phyloP scores from a whole-genome alignment of 2,888 invertebrate genomes.

The Sphaerophoria taeniata region DNA sequence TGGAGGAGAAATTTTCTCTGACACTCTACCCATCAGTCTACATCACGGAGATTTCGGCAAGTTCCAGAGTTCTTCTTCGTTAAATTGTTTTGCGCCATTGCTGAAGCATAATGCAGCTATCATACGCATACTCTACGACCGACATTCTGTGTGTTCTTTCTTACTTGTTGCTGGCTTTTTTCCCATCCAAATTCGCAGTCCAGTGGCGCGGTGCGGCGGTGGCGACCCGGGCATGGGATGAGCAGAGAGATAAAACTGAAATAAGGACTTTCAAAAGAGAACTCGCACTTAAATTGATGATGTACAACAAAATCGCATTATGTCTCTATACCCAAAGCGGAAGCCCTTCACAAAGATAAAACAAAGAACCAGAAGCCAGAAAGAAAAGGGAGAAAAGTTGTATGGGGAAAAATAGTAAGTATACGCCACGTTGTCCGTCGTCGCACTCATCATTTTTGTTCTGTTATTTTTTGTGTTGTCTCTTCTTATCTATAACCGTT shows the following conservation, averaged over 20 bases:
- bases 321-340: slow-evolving; percentile 46
- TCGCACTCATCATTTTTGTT: slow-evolving; percentile 47
- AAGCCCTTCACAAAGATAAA: neutral
- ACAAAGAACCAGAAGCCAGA: slow-evolving; percentile 1
- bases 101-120: slow-evolving; percentile 73
- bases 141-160: neutral
- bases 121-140: slow-evolving; percentile 72
- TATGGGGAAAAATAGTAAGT: slow-evolving; percentile 44
- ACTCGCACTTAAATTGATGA: slow-evolving; percentile 29
- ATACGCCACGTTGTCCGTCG: slow-evolving; percentile 65
- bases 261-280: slow-evolving; percentile 34
- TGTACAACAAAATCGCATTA: slow-evolving; percentile 41
- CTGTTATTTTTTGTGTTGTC: slow-evolving; percentile 21
- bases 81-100: slow-evolving; percentile 71
- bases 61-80: slow-evolving; percentile 44
- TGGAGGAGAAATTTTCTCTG: slow-evolving; percentile 36
- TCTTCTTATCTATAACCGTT: slow-evolving; percentile 28
- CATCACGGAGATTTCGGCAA: slow-evolving; percentile 45
- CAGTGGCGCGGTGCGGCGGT: no score
- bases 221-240: slow-evolving; percentile 28
- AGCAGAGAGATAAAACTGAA: slow-evolving; percentile 12
- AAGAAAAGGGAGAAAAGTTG: neutral
- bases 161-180: slow-evolving; percentile 68
- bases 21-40: slow-evolving; percentile 4
- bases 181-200: no score